Evolutionary conservation across 2,113 vertebrate genomes (phyloP).

Genomic region (Tupaia tana): DNA sequence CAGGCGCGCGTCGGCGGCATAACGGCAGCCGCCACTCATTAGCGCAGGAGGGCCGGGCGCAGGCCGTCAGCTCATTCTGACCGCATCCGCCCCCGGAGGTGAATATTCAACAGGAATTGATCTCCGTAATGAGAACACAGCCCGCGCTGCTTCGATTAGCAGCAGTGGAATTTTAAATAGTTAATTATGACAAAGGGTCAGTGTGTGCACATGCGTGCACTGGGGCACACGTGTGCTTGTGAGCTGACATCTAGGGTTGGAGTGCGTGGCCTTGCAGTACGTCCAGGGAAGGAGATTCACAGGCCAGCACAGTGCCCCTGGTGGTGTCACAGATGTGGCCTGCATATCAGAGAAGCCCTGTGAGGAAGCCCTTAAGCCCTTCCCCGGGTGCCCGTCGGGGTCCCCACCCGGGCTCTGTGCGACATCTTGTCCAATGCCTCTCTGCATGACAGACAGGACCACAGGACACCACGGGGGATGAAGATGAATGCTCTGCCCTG

Average conservation of each 20-base stretch:
- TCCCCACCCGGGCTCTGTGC: not conserved
- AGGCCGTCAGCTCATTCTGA: constrained; percentile 83
- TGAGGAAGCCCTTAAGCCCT: not conserved
- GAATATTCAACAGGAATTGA: constrained; percentile 91
- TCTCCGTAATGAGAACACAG: constrained; percentile 89
- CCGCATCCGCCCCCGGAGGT: constrained; percentile 87
- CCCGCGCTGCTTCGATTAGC: constrained; percentile 82
- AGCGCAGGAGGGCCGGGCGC: constrained; percentile 83
- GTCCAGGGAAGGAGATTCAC: accelerated
- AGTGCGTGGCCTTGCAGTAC: not conserved
- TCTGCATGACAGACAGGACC: not conserved
- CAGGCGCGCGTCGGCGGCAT: constrained; percentile 83
- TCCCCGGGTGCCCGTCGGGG: not conserved
- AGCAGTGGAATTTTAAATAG: constrained; percentile 87
- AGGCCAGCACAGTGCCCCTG: accelerated
- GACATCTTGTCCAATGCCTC: not conserved
- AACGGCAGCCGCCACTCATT: constrained; percentile 86
- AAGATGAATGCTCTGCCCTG: not conserved
- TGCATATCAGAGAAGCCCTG: not conserved
- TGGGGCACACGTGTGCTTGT: accelerated
- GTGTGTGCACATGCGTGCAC: not conserved
- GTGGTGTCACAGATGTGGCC: not conserved
- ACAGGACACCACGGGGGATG: accelerated
- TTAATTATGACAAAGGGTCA: constrained; percentile 85
- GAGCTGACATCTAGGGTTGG: not conserved